Evolutionary conservation across 2,797 vertebrate species (phyloP).

Genomic region (Tenualosa thibaudeaui): DNA sequence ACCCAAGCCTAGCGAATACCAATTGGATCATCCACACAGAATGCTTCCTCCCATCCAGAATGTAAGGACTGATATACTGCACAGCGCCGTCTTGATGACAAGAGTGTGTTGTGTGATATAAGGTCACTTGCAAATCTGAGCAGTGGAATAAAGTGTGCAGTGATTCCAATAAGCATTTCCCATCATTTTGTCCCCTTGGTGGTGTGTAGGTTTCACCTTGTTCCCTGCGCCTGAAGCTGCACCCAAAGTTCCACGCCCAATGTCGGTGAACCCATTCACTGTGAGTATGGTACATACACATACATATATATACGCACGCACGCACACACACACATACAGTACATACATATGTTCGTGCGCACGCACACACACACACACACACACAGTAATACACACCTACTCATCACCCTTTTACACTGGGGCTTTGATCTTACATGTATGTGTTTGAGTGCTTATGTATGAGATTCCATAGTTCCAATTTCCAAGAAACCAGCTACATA

Average conservation of each 20-base stretch:
- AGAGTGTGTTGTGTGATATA: not conserved
- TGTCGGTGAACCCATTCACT: slow-evolving; percentile 82
- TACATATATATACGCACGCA: not conserved
- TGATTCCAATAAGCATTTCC: not conserved
- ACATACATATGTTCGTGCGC: not conserved
- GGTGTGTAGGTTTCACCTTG: slow-evolving; percentile 68
- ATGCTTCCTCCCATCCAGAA: not conserved
- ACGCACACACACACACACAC: not conserved
- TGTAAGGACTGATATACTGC: not conserved
- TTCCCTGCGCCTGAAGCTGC: slow-evolving; percentile 69
- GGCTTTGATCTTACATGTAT: not conserved
- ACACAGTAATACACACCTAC: not conserved
- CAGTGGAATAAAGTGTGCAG: not conserved
- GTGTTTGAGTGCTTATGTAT: not conserved
- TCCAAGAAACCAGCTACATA: not conserved
- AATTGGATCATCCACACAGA: slow-evolving; percentile 18
- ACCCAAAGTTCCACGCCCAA: slow-evolving; percentile 72
- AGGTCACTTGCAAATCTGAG: not conserved
- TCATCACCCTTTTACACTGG: not conserved
- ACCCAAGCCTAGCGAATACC: slow-evolving; percentile 38
- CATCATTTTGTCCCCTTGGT: not conserved
- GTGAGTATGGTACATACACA: slow-evolving; percentile 63
- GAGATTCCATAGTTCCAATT: not conserved
- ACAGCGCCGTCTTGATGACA: not conserved
- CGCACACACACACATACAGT: not conserved